phyloP scores from a whole-genome alignment of 1,140 invertebrate species.

The Drosophila repletoides region DNA sequence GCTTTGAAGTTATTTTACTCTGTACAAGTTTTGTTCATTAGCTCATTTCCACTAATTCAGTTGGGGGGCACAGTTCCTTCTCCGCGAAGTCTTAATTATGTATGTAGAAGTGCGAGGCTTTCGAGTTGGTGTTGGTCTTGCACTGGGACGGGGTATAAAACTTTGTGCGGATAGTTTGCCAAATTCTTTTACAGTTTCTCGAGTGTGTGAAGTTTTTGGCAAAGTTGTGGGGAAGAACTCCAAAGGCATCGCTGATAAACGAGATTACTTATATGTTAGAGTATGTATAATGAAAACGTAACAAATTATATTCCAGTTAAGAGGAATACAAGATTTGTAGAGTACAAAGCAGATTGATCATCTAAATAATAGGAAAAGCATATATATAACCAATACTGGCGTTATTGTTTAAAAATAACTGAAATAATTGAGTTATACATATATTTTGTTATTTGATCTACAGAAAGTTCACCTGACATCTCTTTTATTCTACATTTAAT shows the following conservation, averaged over 20 bases:
- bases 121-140: no score
- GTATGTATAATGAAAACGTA: background rate
- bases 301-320: background rate
- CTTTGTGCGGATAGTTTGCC: constrained; percentile 16
- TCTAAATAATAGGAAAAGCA: no score
- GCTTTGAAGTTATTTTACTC: constrained; percentile 61
- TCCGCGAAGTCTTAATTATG: constrained; percentile 63
- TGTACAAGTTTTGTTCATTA: constrained; percentile 67
- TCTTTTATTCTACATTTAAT: no score
- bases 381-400: no score
- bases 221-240: constrained; percentile 9
- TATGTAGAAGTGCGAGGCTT: constrained; percentile 3
- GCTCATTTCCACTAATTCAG: constrained; percentile 59
- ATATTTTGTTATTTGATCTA: no score
- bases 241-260: background rate
- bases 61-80: constrained; percentile 17
- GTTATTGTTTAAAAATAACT: no score
- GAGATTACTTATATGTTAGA: background rate
- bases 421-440: no score
- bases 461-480: no score
- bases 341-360: no score
- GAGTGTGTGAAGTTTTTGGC: constrained; percentile 28
- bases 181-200: constrained; percentile 40
- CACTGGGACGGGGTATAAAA: background rate
- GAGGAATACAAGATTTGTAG: no score